phyloP scores from a whole-genome alignment of 2,888 invertebrate species.

The Heteromyza rotundicornis region DNA sequence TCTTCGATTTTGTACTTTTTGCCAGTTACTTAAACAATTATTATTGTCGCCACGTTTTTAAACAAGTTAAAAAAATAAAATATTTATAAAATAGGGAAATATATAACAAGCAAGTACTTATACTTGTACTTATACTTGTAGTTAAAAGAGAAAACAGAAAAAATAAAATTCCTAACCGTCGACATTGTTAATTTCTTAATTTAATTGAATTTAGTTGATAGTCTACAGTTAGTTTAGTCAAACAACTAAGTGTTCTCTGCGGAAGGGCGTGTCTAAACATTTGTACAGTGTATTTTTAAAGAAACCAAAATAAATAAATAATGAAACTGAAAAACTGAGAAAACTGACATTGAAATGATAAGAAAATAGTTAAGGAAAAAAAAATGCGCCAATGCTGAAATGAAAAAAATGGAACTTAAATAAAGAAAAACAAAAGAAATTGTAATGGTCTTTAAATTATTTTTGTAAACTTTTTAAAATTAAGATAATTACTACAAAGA shows the following conservation, averaged over 20 bases:
- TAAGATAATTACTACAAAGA: neutral
- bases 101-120: too few species aligned
- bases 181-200: conserved; percentile 13
- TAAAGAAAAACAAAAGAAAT: conserved; percentile 23
- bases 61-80: neutral
- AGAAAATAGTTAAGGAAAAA: conserved; percentile 21
- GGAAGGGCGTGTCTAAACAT: conserved; percentile 7
- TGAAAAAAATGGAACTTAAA: neutral
- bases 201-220: conserved; percentile 8
- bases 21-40: conserved; percentile 19
- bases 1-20: conserved; percentile 11
- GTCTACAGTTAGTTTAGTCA: conserved; percentile 8
- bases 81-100: conserved; percentile 8
- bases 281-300: conserved; percentile 18
- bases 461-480: neutral
- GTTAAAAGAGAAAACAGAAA: conserved; percentile 7
- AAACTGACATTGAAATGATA: conserved; percentile 21
- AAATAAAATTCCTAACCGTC: conserved; percentile 13
- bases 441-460: neutral
- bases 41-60: neutral
- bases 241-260: neutral
- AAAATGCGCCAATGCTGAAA: conserved; percentile 15
- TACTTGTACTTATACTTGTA: neutral
- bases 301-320: conserved; percentile 7
- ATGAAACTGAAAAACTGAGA: conserved; percentile 8